These are phyloP conservation scores for Bergia puertoricense DNA, from an alignment of 92 coral and sea anemone species.

Conservation along the genomic window DNA sequence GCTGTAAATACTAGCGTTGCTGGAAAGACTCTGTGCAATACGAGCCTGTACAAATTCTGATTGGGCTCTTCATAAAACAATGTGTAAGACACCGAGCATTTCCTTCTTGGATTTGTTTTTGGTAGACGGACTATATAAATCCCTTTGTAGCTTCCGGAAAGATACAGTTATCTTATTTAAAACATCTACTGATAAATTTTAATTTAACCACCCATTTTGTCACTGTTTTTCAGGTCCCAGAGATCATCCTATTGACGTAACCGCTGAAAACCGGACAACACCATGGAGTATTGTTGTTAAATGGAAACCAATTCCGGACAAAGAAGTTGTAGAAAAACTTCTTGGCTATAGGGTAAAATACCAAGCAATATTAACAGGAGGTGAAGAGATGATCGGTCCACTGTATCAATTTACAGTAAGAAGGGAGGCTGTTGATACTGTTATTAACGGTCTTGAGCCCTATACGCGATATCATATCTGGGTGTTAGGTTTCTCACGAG, in stretches of 20 bases:
- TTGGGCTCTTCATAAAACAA: no score
- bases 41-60: no score
- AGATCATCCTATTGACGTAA: background rate
- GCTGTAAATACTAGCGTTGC: no score
- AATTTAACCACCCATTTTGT: background rate
- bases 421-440: background rate
- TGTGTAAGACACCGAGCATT: no score
- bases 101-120: background rate
- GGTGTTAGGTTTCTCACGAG: background rate
- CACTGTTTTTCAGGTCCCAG: background rate
- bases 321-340: background rate
- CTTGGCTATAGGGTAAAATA: background rate
- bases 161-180: background rate
- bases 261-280: background rate
- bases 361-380: conserved; percentile 1
- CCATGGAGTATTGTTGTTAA: background rate
- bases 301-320: background rate
- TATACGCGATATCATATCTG: background rate
- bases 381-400: background rate
- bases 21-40: no score
- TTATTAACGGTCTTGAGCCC: background rate
- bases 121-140: background rate
- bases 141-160: background rate
- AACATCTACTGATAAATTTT: background rate
- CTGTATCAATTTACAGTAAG: background rate